Percentiles rank a stretch among this genome's conserved stretches.
Conservation (phyloP, 2,113 vertebrate species). For the Acanthochromis polyacanthus region DNA sequence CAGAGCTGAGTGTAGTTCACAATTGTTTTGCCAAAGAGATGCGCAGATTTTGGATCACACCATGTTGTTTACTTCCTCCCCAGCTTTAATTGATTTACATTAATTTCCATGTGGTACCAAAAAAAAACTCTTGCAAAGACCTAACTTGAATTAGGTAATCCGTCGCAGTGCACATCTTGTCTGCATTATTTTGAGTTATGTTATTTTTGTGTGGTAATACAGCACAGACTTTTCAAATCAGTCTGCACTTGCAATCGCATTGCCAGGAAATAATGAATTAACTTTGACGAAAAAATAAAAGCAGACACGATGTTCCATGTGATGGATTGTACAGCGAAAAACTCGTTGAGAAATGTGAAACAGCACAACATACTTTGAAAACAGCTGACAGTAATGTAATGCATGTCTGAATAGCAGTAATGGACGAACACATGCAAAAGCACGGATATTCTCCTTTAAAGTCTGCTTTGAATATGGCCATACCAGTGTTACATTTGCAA, state of each 20-base stretch:
- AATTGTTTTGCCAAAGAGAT: neutral
- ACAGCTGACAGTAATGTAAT: conserved; percentile 56
- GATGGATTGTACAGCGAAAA: conserved; percentile 48
- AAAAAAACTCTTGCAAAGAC: conserved; percentile 30
- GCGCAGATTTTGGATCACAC: neutral
- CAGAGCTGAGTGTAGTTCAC: neutral
- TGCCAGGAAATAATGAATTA: conserved; percentile 71
- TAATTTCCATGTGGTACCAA: conserved; percentile 32
- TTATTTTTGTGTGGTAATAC: conserved; percentile 54
- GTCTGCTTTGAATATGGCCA: conserved; percentile 52
- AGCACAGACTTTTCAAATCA: conserved; percentile 51
- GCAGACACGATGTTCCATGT: conserved; percentile 32
- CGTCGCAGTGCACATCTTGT: conserved; percentile 52
- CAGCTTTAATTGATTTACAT: conserved; percentile 42
- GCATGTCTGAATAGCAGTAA: conserved; percentile 56
- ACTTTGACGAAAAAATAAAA: conserved; percentile 54
- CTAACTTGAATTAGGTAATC: conserved; percentile 2
- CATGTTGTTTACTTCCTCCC: neutral
- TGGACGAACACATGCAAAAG: conserved; percentile 36
- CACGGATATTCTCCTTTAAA: conserved; percentile 29
- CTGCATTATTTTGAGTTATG: conserved; percentile 52
- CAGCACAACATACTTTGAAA: conserved; percentile 21
- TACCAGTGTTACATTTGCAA: conserved; percentile 50
- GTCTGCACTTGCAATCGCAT: conserved; percentile 45
- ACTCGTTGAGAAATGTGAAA: conserved; percentile 34